phyloP scores from a whole-genome alignment of 2,888 invertebrate genomes.

The Falcaria lacertinaria region DNA sequence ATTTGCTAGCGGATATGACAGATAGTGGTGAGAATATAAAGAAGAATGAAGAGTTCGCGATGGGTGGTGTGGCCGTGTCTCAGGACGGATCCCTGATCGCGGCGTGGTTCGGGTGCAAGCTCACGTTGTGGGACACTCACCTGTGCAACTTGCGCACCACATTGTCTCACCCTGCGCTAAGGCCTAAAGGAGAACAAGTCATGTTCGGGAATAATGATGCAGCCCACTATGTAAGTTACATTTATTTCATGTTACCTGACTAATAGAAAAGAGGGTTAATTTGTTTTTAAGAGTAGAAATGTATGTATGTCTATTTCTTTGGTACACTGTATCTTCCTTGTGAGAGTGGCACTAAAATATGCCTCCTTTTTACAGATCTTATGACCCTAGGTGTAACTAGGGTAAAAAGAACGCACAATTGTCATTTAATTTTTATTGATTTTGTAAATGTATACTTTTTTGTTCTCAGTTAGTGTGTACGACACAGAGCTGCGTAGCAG shows the following conservation, averaged over 20 bases:
- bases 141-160: conserved; percentile 58
- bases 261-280: no score
- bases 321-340: no score
- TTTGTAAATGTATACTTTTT: not conserved
- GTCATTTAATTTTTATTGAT: no score
- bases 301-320: no score
- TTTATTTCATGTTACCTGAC: not conserved
- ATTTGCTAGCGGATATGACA: conserved; percentile 23
- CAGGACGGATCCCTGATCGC: conserved; percentile 73
- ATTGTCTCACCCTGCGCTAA: conserved; percentile 62
- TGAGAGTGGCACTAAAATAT: no score
- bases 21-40: conserved; percentile 27
- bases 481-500: conserved; percentile 79
- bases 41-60: conserved; percentile 39
- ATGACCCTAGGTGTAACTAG: no score
- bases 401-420: no score
- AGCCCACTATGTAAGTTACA: conserved; percentile 66
- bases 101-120: conserved; percentile 71
- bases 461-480: conserved; percentile 65
- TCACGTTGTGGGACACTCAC: conserved; percentile 70
- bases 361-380: no score
- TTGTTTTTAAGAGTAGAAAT: no score
- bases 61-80: conserved; percentile 69
- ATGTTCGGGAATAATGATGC: conserved; percentile 67
- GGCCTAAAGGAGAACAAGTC: conserved; percentile 63